These are phyloP conservation scores for Turritopsis rubra DNA, from an alignment of 30 jellyfish, hydroid and myxozoan genomes.

Conservation along the genomic window DNA sequence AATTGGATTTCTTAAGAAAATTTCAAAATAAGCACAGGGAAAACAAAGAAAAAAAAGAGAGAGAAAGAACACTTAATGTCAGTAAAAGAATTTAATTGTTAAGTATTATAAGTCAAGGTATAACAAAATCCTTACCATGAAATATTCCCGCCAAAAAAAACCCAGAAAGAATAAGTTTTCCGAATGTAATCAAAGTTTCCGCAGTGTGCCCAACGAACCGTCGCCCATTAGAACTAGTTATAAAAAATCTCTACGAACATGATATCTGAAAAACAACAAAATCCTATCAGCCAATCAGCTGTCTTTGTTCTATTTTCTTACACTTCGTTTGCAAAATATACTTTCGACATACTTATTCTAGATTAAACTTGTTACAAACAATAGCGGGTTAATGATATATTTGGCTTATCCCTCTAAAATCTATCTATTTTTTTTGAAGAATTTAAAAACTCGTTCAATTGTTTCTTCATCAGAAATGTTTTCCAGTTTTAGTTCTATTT, in stretches of 20 bases:
- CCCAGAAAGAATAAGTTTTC: too few relatives aligned
- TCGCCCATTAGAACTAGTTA: not conserved
- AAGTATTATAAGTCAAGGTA: not conserved
- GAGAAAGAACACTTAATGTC: not conserved
- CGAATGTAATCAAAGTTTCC: not conserved
- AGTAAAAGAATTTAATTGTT: not conserved
- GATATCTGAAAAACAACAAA: not conserved
- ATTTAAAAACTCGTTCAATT: not conserved
- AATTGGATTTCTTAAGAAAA: not conserved
- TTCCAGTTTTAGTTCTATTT: not conserved
- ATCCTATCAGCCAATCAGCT: not conserved
- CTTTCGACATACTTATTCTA: not conserved
- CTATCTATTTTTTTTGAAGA: not conserved
- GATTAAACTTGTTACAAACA: not conserved
- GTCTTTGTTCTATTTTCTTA: not conserved
- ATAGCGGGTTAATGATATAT: not conserved
- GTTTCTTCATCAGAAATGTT: not conserved
- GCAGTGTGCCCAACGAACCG: not conserved
- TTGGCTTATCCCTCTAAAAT: not conserved
- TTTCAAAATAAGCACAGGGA: not conserved
- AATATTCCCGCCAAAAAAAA: not conserved
- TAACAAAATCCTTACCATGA: not conserved
- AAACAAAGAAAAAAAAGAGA: not conserved
- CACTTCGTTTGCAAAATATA: not conserved
- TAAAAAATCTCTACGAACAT: too few relatives aligned